Conservation (phyloP, 2,797 vertebrate genomes). For the Xiphorhynchus erythropygius region DNA sequence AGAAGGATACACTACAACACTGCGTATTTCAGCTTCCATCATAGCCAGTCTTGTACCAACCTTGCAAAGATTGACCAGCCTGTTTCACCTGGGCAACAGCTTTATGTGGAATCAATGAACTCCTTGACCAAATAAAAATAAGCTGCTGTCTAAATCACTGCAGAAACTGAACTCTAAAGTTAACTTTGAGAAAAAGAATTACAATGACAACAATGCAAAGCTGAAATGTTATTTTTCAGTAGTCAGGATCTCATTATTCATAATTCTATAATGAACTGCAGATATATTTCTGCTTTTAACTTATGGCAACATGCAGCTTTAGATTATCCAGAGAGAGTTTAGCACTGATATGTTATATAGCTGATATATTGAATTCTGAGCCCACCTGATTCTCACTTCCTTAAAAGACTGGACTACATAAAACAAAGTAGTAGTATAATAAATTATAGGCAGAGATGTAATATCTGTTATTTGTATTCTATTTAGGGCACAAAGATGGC, state of each 20-base stretch:
- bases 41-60: neutral
- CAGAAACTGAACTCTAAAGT: neutral
- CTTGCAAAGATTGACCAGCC: neutral
- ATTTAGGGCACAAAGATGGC: neutral
- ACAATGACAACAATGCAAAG: neutral
- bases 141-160: neutral
- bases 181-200: neutral
- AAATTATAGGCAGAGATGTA: neutral
- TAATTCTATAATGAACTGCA: neutral
- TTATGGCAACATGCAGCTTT: neutral
- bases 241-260: neutral
- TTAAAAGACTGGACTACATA: neutral
- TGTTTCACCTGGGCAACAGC: neutral
- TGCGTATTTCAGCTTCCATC: neutral
- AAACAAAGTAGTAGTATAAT: neutral
- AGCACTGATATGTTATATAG: neutral
- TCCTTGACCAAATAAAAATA: neutral
- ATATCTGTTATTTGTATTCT: neutral
- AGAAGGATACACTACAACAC: neutral
- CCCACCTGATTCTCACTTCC: neutral
- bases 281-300: slow-evolving; percentile 1
- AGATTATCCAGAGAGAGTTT: neutral
- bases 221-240: neutral
- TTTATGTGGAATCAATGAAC: neutral
- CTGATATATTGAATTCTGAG: neutral